Conservation (phyloP, 2,888 invertebrate genomes). For the Zelleria hepariella region DNA sequence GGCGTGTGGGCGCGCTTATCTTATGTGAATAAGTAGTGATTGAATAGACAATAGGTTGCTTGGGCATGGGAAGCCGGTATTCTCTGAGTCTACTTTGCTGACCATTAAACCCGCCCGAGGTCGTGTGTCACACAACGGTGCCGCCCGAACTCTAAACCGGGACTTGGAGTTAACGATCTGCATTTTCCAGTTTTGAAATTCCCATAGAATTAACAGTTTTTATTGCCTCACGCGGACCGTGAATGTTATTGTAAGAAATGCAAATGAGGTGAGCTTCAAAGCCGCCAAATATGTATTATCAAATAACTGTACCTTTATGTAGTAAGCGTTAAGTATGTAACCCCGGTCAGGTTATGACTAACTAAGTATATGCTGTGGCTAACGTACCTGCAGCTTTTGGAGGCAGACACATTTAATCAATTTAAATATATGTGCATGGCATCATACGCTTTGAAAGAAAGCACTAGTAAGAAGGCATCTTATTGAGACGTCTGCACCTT, state of each 20-base stretch:
- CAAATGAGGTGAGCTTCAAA: constrained; percentile 12
- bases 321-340: neutral
- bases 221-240: neutral
- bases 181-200: constrained; percentile 11
- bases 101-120: constrained; percentile 25
- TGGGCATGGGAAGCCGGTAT: constrained; percentile 7
- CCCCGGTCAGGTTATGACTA: too few species aligned
- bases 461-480: too few species aligned
- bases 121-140: constrained; percentile 39
- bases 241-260: constrained; percentile 15
- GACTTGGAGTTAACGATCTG: constrained; percentile 32
- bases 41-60: constrained; percentile 4
- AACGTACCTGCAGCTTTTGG: too few species aligned
- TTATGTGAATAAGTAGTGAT: neutral
- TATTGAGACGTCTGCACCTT: neutral
- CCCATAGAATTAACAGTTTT: constrained; percentile 4
- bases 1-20: neutral
- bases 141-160: constrained; percentile 15
- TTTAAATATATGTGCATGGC: too few species aligned
- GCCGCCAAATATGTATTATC: neutral
- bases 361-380: too few species aligned
- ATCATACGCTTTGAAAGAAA: too few species aligned
- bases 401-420: too few species aligned
- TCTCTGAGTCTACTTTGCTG: constrained; percentile 35
- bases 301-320: neutral